These are phyloP conservation scores for Habroteleia sp. DNA, from an alignment of 2,888 invertebrate genomes.

Conservation along the genomic window DNA sequence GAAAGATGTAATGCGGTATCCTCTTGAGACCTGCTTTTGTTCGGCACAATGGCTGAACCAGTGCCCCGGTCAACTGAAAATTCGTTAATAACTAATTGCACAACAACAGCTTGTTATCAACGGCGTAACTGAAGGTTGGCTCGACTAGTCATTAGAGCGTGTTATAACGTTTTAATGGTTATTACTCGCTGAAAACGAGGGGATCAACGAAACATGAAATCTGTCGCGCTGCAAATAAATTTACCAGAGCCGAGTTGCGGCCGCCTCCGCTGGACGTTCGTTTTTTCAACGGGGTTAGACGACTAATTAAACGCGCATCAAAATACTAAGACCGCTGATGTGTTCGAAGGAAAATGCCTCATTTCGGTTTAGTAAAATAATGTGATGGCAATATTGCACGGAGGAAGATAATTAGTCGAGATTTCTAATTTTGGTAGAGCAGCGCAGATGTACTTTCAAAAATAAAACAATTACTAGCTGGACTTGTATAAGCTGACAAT, in stretches of 20 bases:
- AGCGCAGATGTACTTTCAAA: too few relatives aligned
- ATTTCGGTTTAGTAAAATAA: too few relatives aligned
- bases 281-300: constrained; percentile 2
- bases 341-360: too few relatives aligned
- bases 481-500: too few relatives aligned
- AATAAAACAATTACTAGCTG: too few relatives aligned
- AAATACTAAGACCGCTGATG: not conserved
- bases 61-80: constrained; percentile 39
- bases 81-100: constrained; percentile 63
- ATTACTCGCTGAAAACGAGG: constrained; percentile 60
- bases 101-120: constrained; percentile 60
- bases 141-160: constrained; percentile 62
- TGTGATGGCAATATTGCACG: too few relatives aligned
- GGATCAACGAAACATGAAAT: constrained; percentile 53
- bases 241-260: constrained; percentile 20
- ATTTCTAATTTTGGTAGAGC: too few relatives aligned
- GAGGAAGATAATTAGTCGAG: too few relatives aligned
- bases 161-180: constrained; percentile 67
- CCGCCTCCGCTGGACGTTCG: constrained; percentile 8
- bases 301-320: not conserved
- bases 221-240: constrained; percentile 45
- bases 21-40: constrained; percentile 57
- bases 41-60: constrained; percentile 40
- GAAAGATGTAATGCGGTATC: constrained; percentile 56
- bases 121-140: constrained; percentile 56